Base-by-base conservation (phyloP, 1,140 invertebrate species). In the Chymomyza costata region DNA sequence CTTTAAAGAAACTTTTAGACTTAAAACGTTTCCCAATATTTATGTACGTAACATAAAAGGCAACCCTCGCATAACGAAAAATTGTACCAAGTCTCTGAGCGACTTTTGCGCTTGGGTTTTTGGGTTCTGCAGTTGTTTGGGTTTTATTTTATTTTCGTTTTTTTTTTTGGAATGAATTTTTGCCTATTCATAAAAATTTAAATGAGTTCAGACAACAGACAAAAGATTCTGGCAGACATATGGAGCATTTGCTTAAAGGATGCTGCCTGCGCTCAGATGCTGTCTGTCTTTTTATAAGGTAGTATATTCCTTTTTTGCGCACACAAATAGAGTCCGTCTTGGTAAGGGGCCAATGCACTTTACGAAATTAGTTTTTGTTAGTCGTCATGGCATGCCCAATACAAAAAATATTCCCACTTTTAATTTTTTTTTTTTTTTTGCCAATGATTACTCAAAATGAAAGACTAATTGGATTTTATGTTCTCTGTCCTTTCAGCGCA, bases 141-240 rank as follows among this genome's bases (percentile, higher is more conserved):
- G 32, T 34, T 47, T 54, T 41, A 57, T 11, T 48, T 63, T 43
- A 18, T 21, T 44, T 17, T 50, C 34, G 10, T 39, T 53, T 17
- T 45, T 25, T 47, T 58, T 55, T 54, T 43, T 11, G 44, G 45
- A 54, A 65, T 66, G 67, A 67, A 64, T 80, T 73, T 67, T 78
- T 80, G 74, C 64, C 73, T 80, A 80, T 80, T 80, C 74, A 80
- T 80, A 81, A 80, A 81, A 81, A 58, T 74, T 51, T 62, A 81
- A 81, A 81, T 80, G 76, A 68, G 67, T 66, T 58, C 58, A 70
- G 64, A 64, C 63, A 67, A 63, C 56, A 70, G 55, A 78, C 73
- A 78, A 78, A 73, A 74, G 74, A 73, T 57, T 61, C 52, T 37
- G 34, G 55, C 66, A 61, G 61, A 56, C 57, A 56, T 35, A 56